Evolutionary conservation across 2,888 invertebrate genomes (phyloP).

Genomic region (Lacanobia oleracea): DNA sequence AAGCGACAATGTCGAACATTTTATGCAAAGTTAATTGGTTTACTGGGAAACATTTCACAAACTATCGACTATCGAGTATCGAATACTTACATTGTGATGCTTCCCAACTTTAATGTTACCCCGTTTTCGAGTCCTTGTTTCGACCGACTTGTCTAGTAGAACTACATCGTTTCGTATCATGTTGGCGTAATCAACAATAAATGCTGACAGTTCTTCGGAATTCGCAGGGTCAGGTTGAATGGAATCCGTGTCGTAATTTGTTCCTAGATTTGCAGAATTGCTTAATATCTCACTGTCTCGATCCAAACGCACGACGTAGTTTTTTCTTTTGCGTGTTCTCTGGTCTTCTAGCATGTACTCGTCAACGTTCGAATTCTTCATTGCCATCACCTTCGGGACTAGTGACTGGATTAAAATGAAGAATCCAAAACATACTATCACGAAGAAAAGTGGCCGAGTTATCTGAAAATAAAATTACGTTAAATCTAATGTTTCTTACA

Average conservation of each 20-base stretch:
- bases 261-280: conserved; percentile 71
- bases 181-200: conserved; percentile 85
- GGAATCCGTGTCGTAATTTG: conserved; percentile 73
- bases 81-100: conserved; percentile 75
- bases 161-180: conserved; percentile 85
- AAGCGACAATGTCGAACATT: neutral
- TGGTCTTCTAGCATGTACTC: conserved; percentile 80
- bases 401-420: conserved; percentile 76
- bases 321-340: conserved; percentile 78
- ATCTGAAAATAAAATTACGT: conserved; percentile 72
- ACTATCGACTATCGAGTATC: neutral
- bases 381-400: conserved; percentile 75
- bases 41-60: conserved; percentile 17
- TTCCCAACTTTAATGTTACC: conserved; percentile 82
- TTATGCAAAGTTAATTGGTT: neutral
- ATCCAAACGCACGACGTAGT: conserved; percentile 78
- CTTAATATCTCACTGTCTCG: conserved; percentile 74
- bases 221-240: conserved; percentile 70
- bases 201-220: conserved; percentile 80
- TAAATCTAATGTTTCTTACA: neutral
- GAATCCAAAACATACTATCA: conserved; percentile 74
- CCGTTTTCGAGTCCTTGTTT: conserved; percentile 84
- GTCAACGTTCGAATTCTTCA: conserved; percentile 75
- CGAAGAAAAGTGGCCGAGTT: conserved; percentile 68
- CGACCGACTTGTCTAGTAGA: conserved; percentile 84